phyloP scores from a whole-genome alignment of 2,113 vertebrate species.

The Poeciliopsis retropinna region DNA sequence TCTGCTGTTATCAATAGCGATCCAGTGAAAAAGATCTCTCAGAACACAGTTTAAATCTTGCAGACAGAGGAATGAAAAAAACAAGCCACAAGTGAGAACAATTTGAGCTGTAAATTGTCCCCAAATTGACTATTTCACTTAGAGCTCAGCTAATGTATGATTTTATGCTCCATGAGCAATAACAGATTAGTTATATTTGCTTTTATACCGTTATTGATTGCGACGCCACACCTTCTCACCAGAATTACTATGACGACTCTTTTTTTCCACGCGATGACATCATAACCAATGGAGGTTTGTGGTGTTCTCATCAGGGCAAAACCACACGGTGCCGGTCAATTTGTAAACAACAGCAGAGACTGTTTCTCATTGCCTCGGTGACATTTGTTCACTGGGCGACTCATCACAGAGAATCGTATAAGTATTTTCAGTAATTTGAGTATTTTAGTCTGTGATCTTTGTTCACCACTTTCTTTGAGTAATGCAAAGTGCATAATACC shows the following conservation, averaged over 20 bases:
- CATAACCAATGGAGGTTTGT: conserved; percentile 35
- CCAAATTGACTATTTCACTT: conserved; percentile 33
- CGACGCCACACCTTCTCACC: conserved; percentile 37
- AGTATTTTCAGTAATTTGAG: conserved; percentile 38
- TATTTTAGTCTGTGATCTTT: conserved; percentile 35
- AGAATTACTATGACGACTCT: conserved; percentile 41
- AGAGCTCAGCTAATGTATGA: conserved; percentile 47
- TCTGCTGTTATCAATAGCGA: conserved; percentile 51
- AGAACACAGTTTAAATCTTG: conserved; percentile 57
- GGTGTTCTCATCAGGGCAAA: conserved; percentile 45
- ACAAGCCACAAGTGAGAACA: conserved; percentile 43
- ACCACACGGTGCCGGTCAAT: conserved; percentile 56
- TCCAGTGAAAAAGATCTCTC: conserved; percentile 48
- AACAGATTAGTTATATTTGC: conserved; percentile 62
- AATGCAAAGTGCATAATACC: conserved; percentile 6
- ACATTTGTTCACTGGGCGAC: conserved; percentile 53
- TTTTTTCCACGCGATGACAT: conserved; percentile 60
- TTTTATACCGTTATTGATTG: conserved; percentile 53
- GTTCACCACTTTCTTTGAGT: neutral
- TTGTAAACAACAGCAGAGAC: conserved; percentile 59
- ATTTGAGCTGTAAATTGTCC: conserved; percentile 43
- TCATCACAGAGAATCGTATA: conserved; percentile 41
- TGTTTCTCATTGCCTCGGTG: conserved; percentile 54
- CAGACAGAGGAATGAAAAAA: conserved; percentile 40
- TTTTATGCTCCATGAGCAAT: conserved; percentile 42